Percentiles rank a stretch among this genome's conserved stretches.
Evolutionary conservation across 2,888 invertebrate species (phyloP).

Genomic region (Nephrocerus scutellatus): DNA sequence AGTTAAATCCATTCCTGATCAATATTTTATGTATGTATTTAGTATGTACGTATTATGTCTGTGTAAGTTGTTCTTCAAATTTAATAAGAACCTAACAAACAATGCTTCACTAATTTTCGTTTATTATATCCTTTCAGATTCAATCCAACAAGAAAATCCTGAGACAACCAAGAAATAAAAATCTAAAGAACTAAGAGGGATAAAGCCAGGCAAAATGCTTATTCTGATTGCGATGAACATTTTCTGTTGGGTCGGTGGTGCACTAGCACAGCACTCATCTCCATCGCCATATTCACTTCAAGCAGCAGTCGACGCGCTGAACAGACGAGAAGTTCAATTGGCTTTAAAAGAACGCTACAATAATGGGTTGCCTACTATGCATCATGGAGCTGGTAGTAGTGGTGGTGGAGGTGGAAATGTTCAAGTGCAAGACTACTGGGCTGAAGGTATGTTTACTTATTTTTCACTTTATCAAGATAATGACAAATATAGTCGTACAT

Average conservation of each 20-base stretch:
- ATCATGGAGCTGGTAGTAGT: constrained; percentile 15
- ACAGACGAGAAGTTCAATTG: constrained; percentile 39
- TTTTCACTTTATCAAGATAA: not conserved
- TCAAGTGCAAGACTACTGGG: constrained; percentile 42
- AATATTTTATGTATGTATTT: not conserved
- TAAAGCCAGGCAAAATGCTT: too few relatives aligned
- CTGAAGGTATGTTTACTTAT: constrained; percentile 37
- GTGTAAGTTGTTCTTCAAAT: not conserved
- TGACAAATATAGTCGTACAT: not conserved
- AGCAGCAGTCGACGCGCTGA: constrained; percentile 46
- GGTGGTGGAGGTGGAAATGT: constrained; percentile 23
- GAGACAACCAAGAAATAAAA: too few relatives aligned
- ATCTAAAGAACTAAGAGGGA: too few relatives aligned
- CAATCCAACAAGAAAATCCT: too few relatives aligned
- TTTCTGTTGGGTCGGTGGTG: constrained; percentile 17
- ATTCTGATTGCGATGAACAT: too few relatives aligned
- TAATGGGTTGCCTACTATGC: too few relatives aligned
- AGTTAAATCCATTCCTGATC: not conserved
- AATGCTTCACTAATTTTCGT: too few relatives aligned
- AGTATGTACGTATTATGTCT: not conserved
- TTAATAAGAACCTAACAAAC: not conserved
- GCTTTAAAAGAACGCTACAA: constrained; percentile 28
- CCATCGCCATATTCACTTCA: constrained; percentile 43
- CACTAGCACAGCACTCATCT: constrained; percentile 24
- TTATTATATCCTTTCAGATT: too few relatives aligned